Percentiles rank a stretch among this genome's conserved stretches.
Conservation (phyloP, 2,113 vertebrate genomes). For the Pantherophis guttatus region DNA sequence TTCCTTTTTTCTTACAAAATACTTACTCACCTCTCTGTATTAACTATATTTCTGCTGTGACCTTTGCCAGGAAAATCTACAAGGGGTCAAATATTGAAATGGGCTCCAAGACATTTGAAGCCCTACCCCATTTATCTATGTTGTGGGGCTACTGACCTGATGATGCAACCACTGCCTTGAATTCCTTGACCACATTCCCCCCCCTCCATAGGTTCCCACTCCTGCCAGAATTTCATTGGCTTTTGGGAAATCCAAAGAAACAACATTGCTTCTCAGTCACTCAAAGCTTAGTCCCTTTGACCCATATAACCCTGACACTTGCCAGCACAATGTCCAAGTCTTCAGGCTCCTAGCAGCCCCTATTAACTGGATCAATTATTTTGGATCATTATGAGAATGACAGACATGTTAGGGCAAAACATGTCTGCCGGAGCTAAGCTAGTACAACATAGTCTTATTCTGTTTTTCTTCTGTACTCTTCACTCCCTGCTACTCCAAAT, state of each 20-base stretch:
- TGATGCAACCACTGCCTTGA: neutral
- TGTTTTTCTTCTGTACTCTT: neutral
- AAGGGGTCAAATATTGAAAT: neutral
- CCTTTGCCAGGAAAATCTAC: neutral
- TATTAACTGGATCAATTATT: neutral
- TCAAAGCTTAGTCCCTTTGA: neutral
- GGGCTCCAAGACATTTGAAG: neutral
- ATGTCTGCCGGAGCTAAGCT: neutral
- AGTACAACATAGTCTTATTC: neutral
- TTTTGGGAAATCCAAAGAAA: neutral
- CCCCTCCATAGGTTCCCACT: neutral
- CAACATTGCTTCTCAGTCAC: neutral
- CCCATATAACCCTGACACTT: neutral
- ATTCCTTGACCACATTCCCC: neutral
- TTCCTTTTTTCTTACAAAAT: neutral
- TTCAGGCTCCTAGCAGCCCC: neutral
- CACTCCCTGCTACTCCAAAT: neutral
- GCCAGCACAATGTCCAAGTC: neutral
- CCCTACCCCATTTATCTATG: neutral
- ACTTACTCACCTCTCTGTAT: neutral
- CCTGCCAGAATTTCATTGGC: neutral
- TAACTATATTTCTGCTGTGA: neutral
- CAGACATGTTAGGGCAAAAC: neutral
- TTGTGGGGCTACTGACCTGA: neutral
- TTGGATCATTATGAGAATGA: neutral